Evolutionary conservation across 2,888 invertebrate species (phyloP).

Genomic region (Pseudococcus viburni): DNA sequence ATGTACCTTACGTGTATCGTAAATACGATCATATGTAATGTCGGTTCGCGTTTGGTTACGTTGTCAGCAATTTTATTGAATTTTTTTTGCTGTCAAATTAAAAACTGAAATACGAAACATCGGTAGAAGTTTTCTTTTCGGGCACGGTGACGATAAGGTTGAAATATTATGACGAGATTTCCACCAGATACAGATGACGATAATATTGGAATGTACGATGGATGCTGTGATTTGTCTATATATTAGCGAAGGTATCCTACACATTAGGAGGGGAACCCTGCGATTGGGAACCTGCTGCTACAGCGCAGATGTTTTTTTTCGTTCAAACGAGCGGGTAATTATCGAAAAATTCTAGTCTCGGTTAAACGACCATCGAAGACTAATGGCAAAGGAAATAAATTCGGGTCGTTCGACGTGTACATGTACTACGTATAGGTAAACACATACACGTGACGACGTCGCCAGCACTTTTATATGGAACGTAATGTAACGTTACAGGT

Average conservation of each 20-base stretch:
- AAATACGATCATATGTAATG: background rate
- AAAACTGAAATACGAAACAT: background rate
- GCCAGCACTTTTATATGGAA: background rate
- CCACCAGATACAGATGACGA: background rate
- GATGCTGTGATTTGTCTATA: conserved; percentile 5
- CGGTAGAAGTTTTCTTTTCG: background rate
- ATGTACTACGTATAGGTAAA: background rate
- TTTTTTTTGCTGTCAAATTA: background rate
- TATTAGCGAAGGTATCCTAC: background rate
- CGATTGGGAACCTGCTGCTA: background rate
- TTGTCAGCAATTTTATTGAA: conserved; percentile 15
- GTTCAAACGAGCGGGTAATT: conserved; percentile 33
- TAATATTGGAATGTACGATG: background rate
- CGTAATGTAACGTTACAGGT: background rate
- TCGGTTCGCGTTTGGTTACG: background rate
- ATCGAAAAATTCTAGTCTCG: conserved; percentile 34
- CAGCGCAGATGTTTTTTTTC: conserved; percentile 5
- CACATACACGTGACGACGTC: conserved; percentile 25
- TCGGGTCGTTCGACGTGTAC: background rate
- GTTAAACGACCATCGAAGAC: background rate
- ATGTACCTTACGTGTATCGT: background rate
- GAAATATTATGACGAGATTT: background rate
- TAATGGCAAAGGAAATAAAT: conserved; percentile 14
- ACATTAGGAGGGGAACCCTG: background rate
- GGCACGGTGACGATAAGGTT: background rate